Evolutionary conservation across 2,113 vertebrate species (phyloP).

Genomic region (Anarrhichthys ocellatus): DNA sequence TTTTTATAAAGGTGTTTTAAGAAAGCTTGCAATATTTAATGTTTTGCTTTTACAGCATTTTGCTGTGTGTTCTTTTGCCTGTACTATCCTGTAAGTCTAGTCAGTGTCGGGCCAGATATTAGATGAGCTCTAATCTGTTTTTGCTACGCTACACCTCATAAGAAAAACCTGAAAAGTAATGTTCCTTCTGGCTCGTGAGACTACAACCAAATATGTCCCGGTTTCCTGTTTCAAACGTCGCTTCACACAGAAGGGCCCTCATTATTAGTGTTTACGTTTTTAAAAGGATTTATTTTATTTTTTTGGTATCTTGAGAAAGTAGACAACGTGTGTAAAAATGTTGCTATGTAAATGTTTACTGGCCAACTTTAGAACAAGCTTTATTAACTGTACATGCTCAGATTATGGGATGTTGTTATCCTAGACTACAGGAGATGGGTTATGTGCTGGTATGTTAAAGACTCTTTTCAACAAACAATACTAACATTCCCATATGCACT

Average conservation of each 20-base stretch:
- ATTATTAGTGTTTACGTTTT: neutral
- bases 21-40: neutral
- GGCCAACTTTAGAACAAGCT: neutral
- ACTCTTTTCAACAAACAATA: neutral
- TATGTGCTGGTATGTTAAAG: conserved; percentile 1
- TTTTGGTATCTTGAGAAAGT: neutral
- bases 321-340: neutral
- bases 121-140: conserved; percentile 50
- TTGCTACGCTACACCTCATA: neutral
- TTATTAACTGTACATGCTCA: neutral
- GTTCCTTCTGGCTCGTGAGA: conserved; percentile 31
- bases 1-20: neutral
- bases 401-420: neutral
- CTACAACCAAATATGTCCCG: neutral
- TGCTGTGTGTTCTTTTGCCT: conserved; percentile 18
- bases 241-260: neutral
- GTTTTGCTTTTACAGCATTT: conserved; percentile 11
- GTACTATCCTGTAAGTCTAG: conserved; percentile 21
- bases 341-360: neutral
- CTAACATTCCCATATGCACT: neutral
- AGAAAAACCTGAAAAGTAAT: conserved; percentile 56
- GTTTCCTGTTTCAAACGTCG: neutral
- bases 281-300: neutral
- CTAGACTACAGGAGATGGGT: neutral
- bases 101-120: conserved; percentile 17